A percentile compares a stretch with the other conserved stretches of the same genome.
phyloP scores from a whole-genome alignment of 2,797 vertebrate genomes.

The Cynodonichthys magdalenae region DNA sequence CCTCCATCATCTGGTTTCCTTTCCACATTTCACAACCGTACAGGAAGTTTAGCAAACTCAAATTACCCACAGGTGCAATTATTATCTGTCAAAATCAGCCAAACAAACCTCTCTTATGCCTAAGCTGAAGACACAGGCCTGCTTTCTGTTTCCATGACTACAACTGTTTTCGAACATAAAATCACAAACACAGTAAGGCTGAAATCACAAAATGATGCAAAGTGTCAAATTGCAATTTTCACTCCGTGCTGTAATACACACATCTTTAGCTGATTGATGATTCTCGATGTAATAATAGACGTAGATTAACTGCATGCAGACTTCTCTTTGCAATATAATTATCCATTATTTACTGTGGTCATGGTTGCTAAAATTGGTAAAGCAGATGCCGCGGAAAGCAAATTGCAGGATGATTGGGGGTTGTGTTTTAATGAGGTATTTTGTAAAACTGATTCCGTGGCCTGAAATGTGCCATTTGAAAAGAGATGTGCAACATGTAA shows the following conservation, averaged over 20 bases:
- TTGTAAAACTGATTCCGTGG: background rate
- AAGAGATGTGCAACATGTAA: background rate
- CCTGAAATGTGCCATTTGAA: background rate
- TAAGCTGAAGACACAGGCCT: background rate
- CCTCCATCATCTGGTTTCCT: background rate
- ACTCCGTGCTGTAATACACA: background rate
- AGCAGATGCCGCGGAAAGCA: background rate
- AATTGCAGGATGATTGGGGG: background rate
- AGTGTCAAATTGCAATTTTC: background rate
- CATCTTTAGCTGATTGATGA: background rate
- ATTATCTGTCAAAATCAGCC: background rate
- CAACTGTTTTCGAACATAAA: background rate
- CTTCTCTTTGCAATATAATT: background rate
- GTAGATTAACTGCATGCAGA: background rate
- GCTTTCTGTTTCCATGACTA: conserved; percentile 8
- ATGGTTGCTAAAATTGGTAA: background rate
- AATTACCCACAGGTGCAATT: background rate
- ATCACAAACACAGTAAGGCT: background rate
- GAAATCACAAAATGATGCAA: background rate
- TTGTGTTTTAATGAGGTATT: conserved; percentile 9
- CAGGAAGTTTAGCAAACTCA: background rate
- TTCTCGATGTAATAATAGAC: background rate
- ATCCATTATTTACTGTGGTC: conserved; percentile 3
- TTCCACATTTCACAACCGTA: background rate
- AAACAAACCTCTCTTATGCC: background rate